phyloP scores from a whole-genome alignment of 2,888 invertebrate genomes.

The Rotaria macrura region DNA sequence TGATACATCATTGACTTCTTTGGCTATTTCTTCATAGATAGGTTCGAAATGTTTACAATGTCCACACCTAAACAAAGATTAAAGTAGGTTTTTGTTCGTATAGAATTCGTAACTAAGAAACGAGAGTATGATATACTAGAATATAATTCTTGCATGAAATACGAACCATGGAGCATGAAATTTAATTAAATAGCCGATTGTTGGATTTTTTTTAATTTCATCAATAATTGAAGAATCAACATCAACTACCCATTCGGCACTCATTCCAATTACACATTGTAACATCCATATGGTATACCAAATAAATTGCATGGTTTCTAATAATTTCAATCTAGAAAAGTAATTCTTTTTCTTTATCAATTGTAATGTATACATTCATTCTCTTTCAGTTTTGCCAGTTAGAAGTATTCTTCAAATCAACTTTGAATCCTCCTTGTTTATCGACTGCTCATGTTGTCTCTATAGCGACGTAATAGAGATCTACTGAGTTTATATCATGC shows the following conservation, averaged over 20 bases:
- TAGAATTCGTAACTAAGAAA: too few relatives aligned
- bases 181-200: neutral
- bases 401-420: too few relatives aligned
- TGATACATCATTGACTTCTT: constrained; percentile 3
- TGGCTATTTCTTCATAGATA: constrained; percentile 30
- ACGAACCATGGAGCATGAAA: constrained; percentile 9
- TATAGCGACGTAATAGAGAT: too few relatives aligned
- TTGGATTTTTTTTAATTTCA: neutral
- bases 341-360: neutral
- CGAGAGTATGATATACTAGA: too few relatives aligned
- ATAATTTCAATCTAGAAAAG: neutral
- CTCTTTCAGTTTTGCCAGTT: too few relatives aligned
- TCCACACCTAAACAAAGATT: neutral
- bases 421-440: too few relatives aligned
- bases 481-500: too few relatives aligned
- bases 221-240: neutral
- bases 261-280: neutral
- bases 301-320: neutral
- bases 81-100: too few relatives aligned
- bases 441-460: too few relatives aligned
- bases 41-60: constrained; percentile 33
- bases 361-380: too few relatives aligned
- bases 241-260: neutral
- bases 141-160: neutral
- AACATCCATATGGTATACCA: neutral